Evolutionary conservation across 2,888 invertebrate genomes (phyloP).

Genomic region (Caenorhabditis sinica): DNA sequence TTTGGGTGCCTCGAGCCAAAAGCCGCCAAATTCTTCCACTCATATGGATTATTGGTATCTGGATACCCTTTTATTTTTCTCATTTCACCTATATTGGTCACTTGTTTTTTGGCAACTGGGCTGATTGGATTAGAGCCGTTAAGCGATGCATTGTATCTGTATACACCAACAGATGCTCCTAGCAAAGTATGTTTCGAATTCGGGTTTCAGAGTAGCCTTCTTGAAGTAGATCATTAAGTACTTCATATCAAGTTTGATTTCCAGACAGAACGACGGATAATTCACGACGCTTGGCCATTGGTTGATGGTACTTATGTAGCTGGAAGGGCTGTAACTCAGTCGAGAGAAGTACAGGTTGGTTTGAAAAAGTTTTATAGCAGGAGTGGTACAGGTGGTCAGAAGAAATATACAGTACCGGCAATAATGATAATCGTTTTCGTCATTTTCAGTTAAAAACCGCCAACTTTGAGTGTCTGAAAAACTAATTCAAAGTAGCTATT

Average conservation of each 20-base stretch:
- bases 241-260: slow-evolving; percentile 6
- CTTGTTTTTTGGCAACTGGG: slow-evolving; percentile 70
- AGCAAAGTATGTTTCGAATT: slow-evolving; percentile 68
- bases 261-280: slow-evolving; percentile 71
- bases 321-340: slow-evolving; percentile 77
- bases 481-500: too few relatives aligned
- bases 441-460: too few relatives aligned
- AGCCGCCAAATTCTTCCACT: slow-evolving; percentile 75
- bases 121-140: slow-evolving; percentile 72
- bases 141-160: slow-evolving; percentile 79
- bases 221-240: too few relatives aligned
- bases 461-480: too few relatives aligned
- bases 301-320: slow-evolving; percentile 77
- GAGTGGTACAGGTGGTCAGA: too few relatives aligned
- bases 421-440: too few relatives aligned
- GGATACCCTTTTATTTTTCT: slow-evolving; percentile 75
- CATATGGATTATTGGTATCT: slow-evolving; percentile 75
- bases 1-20: slow-evolving; percentile 78
- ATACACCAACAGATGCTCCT: slow-evolving; percentile 79
- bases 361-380: too few relatives aligned
- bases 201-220: too few relatives aligned
- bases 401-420: too few relatives aligned
- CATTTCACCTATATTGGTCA: slow-evolving; percentile 70
- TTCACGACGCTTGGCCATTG: slow-evolving; percentile 77
- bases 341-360: slow-evolving; percentile 75